Evolutionary conservation across 2,888 invertebrate genomes (phyloP).

Genomic region (Pegoplata infirma): DNA sequence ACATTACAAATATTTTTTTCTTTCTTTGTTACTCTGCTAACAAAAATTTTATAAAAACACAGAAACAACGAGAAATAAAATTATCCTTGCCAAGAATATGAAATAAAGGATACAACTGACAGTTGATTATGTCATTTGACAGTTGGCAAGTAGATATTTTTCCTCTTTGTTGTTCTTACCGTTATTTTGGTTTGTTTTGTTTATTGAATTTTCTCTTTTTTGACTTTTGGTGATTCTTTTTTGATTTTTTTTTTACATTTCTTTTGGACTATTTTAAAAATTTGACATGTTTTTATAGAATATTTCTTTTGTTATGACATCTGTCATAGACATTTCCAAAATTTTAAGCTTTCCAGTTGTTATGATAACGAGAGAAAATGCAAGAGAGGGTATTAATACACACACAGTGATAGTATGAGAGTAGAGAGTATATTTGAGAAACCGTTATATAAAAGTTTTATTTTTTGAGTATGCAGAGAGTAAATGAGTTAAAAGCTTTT

Average conservation of each 20-base stretch:
- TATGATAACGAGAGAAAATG: background rate
- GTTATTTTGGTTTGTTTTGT: background rate
- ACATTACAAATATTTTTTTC: slow-evolving; percentile 29
- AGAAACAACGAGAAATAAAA: slow-evolving; percentile 36
- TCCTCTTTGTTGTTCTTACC: slow-evolving; percentile 22
- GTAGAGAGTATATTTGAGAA: background rate
- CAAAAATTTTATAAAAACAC: slow-evolving; percentile 44
- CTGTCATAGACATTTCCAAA: background rate
- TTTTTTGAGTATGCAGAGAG: too few relatives aligned
- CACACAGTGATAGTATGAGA: background rate
- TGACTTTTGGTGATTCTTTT: too few relatives aligned
- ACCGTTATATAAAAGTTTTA: slow-evolving; percentile 12
- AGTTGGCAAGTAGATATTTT: slow-evolving; percentile 17
- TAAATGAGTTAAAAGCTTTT: background rate
- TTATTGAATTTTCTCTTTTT: too few relatives aligned
- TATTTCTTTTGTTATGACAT: slow-evolving; percentile 47
- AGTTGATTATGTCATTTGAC: slow-evolving; percentile 56
- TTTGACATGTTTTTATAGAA: slow-evolving; percentile 34
- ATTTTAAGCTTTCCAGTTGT: slow-evolving; percentile 20
- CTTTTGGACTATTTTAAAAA: background rate
- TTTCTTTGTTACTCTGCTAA: background rate
- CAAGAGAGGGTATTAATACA: too few relatives aligned
- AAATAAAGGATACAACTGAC: slow-evolving; percentile 48
- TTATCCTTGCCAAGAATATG: background rate
- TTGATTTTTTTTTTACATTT: background rate